Base-by-base conservation (phyloP, 53 echinoderm and acorn worm genomes). In the Temnopleurus reevesii region DNA sequence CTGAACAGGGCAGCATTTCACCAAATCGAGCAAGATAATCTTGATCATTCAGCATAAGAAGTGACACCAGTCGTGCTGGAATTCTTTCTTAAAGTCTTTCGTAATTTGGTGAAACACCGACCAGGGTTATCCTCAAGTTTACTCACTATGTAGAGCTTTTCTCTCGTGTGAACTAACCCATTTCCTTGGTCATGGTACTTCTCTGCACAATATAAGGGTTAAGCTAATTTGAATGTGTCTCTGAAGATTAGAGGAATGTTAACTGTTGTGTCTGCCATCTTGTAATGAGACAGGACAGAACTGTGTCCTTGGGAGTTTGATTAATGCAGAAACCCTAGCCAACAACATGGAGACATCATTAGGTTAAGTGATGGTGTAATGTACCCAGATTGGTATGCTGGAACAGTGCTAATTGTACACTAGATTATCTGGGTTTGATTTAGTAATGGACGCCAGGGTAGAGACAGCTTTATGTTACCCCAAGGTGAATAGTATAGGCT, bases 221-320 rank as follows among this genome's bases (percentile, higher is more conserved):
- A n/a, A 21, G 19, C 4, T 19, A 8, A 23, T 41, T n/a, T 19
- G 19, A 71, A 71, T 71, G 71, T 19, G 71, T 79, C 79, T 79
- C 79, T 30, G 46, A 0, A 79, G 79, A 79, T 79, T 79, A 79
- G 46, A 79, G 49, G 79, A 79, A 79, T 79, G 79, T 79, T 79
- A 79, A 79, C 30, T 46, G 45, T 49, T 28, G 26, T 21, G 36
- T 71, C 36, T 71, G 26, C 35, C 71, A 41, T 71, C 71, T 71
- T 41, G 41, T 71, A 71, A 71, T 71, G 71, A 71, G 71, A 71
- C 71, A 41, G 71, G 71, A 71, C 71, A 71, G 71, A 71, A 71
- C 28, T 79, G 46, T 79, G 79, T 47, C 79, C 79, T 79, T 79
- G 79, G 79, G n/a, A 46, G 79, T 79, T 71, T 79, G 79, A 79